Evolutionary conservation across 2,113 vertebrate genomes (phyloP).

Genomic region (Eupsittula cactorum): DNA sequence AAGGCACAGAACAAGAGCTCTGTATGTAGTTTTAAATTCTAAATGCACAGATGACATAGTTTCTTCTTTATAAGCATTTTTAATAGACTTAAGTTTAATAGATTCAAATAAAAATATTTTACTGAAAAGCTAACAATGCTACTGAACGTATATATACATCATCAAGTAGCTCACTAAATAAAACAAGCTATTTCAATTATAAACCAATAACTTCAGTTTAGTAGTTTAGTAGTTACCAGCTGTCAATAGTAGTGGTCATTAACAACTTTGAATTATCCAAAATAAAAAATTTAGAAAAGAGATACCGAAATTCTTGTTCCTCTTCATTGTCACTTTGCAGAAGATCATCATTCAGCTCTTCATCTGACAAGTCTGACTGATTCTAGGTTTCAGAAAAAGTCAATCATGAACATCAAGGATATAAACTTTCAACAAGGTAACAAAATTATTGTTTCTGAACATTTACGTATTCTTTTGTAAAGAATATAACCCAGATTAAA

Average conservation of each 20-base stretch:
- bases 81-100: background rate
- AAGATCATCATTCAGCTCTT: conserved; percentile 96
- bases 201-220: background rate
- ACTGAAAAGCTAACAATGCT: background rate
- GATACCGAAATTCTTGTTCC: conserved; percentile 79
- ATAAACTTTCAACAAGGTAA: background rate
- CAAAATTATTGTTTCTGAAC: background rate
- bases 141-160: background rate
- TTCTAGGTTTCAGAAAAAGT: conserved; percentile 78
- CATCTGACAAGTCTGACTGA: conserved; percentile 93
- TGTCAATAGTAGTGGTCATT: background rate
- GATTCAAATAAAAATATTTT: background rate
- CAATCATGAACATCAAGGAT: background rate
- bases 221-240: background rate
- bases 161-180: background rate
- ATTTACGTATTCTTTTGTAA: background rate
- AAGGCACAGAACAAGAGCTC: background rate
- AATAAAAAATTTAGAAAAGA: background rate
- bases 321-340: conserved; percentile 97
- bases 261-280: background rate
- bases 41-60: background rate
- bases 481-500: background rate
- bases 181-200: background rate
- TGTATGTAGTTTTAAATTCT: background rate
- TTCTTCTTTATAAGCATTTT: background rate